Base-by-base conservation (phyloP, 2,797 vertebrate species). In the Mallotus villosus region DNA sequence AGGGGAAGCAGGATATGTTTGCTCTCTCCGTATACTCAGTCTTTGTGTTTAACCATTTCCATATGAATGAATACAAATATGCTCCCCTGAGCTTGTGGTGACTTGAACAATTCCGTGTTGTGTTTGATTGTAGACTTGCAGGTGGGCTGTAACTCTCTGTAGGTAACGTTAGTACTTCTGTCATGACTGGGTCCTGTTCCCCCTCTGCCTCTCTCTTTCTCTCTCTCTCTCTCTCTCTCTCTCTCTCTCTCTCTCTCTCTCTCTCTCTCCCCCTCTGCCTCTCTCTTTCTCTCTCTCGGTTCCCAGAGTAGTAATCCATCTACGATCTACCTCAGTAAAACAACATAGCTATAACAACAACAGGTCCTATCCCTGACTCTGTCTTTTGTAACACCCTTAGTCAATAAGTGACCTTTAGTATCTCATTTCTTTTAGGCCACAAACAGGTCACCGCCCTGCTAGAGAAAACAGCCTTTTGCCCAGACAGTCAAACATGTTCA, bases 41-140 rank as follows among this genome's bases (percentile, higher is more conserved):
- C 71, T 32, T 61, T 79, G 58, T 84, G 81, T 77, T 21, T 74
- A 78, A 74, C 64, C 73, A 58, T 63, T 79, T 67, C 86, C 81
- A 79, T 72, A 74, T 74, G 73, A 74, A 75, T 65, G 73, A 74
- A 83, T 84, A 83, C 78, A 84, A 73, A 67, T n/a, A 21, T 11
- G 53, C 74, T 67, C 64, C 79, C 85, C 82, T 70, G 22, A 24
- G 4, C 22, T 83, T 5, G 25, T 19, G 29, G 11, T 80, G 71
- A 84, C 65, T 69, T 79, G 73, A 70, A 70, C 68, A 66, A 61
- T 73, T 67, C 70, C 82, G 81, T 79, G 68, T 65, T 73, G 82
- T 87, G 82, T 87, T 85, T 83, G 58, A 79, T 78, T 75, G 74
- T 51, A 49, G 59, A 62, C 57, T 61, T 66, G 49, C 69, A 63